These are phyloP conservation scores for Chrysaora quinquecirrha DNA, from an alignment of 30 jellyfish, hydroid and myxozoan genomes.

Conservation along the genomic window DNA sequence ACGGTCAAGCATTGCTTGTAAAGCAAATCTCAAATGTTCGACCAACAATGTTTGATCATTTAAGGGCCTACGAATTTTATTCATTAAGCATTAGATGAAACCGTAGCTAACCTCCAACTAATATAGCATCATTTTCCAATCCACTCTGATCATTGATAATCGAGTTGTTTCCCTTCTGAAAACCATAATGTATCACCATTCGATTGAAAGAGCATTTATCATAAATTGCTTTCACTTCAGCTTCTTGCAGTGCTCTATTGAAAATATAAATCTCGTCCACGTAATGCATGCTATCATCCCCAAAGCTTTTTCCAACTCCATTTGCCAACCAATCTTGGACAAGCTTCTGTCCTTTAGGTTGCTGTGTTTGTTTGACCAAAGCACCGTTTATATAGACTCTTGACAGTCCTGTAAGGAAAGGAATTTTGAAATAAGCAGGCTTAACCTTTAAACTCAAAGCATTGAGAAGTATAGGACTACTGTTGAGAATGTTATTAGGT, in stretches of 20 bases:
- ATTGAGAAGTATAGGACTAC: too few species aligned
- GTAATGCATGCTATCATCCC: conserved; percentile 94
- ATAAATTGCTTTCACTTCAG: conserved; percentile 73
- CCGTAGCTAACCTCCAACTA: conserved; percentile 86
- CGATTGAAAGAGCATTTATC: conserved; percentile 86
- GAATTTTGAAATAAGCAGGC: background rate
- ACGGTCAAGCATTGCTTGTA: too few species aligned
- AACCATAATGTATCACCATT: conserved; percentile 97
- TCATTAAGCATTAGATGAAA: too few species aligned
- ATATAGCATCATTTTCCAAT: conserved; percentile 88
- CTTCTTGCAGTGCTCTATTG: conserved; percentile 79
- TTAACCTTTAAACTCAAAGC: too few species aligned
- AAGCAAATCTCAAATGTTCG: too few species aligned
- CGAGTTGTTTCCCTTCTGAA: conserved; percentile 91
- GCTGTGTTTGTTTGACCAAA: conserved; percentile 70
- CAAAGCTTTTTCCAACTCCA: conserved; percentile 88
- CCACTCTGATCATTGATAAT: conserved; percentile 92
- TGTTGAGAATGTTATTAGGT: too few species aligned
- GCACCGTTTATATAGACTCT: conserved; percentile 89
- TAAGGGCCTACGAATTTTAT: too few species aligned
- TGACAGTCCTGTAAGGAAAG: conserved; percentile 70
- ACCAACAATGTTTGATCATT: too few species aligned
- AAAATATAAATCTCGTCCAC: conserved; percentile 87
- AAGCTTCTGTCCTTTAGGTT: conserved; percentile 75
- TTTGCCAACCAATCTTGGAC: conserved; percentile 92